Conservation (phyloP, 1,140 invertebrate genomes). For the Anadara kagoshimensis region DNA sequence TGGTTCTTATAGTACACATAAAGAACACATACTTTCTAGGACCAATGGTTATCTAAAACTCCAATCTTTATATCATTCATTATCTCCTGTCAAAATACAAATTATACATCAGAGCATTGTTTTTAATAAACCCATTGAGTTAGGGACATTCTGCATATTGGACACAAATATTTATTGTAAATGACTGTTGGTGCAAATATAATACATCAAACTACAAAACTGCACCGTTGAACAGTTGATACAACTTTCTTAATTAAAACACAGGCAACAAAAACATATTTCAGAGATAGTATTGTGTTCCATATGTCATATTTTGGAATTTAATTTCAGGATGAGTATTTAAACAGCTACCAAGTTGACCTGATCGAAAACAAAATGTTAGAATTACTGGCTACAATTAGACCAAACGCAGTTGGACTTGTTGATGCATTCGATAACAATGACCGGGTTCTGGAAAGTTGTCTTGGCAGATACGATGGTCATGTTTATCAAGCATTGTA, state of each 20-base stretch:
- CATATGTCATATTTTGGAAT: constrained; percentile 23
- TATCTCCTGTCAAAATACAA: too few species aligned
- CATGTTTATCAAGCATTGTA: constrained; percentile 92
- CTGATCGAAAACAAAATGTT: constrained; percentile 81
- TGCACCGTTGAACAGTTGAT: background rate
- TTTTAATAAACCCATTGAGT: too few species aligned
- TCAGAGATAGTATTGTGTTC: constrained; percentile 1
- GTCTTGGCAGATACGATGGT: constrained; percentile 91
- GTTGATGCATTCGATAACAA: constrained; percentile 93
- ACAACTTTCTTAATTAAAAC: background rate
- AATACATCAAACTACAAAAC: too few species aligned
- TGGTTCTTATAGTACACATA: too few species aligned
- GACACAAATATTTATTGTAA: too few species aligned
- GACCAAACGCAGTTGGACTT: constrained; percentile 90
- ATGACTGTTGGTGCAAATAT: too few species aligned
- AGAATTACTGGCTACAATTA: constrained; percentile 80
- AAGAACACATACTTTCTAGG: too few species aligned
- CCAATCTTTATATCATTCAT: too few species aligned
- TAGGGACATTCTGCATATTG: too few species aligned
- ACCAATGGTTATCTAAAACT: too few species aligned
- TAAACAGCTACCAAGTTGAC: constrained; percentile 77
- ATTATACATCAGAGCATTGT: too few species aligned
- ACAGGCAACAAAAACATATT: background rate
- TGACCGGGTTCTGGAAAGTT: constrained; percentile 87
- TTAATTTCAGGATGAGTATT: constrained; percentile 43